Conservation (phyloP, 2,113 vertebrate species). For the Otocyon megalotis region DNA sequence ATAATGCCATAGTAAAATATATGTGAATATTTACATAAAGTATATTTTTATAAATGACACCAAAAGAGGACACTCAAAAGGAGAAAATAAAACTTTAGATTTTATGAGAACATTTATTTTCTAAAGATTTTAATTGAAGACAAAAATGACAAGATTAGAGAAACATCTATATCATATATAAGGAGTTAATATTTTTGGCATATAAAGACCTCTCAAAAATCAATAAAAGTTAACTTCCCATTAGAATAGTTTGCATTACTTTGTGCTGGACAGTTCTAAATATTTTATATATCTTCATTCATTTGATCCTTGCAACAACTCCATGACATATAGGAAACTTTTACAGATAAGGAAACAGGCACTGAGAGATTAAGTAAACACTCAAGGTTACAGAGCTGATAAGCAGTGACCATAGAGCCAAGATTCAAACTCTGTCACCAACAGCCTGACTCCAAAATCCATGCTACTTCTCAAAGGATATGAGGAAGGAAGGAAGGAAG, state of each 20-base stretch:
- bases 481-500: background rate
- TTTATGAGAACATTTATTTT: background rate
- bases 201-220: background rate
- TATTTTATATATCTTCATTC: slow-evolving; percentile 15
- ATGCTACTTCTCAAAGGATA: background rate
- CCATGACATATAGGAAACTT: background rate
- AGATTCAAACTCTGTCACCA: slow-evolving; percentile 18
- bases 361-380: slow-evolving; percentile 41
- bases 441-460: background rate
- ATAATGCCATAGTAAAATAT: slow-evolving; percentile 40
- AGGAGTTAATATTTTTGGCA: slow-evolving; percentile 34
- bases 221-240: background rate
- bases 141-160: background rate
- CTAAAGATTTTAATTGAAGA: slow-evolving; percentile 20
- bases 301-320: slow-evolving; percentile 38
- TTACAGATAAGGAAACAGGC: slow-evolving; percentile 39
- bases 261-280: slow-evolving; percentile 10
- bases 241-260: background rate
- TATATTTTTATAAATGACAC: background rate
- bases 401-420: background rate
- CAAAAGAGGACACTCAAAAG: slow-evolving; percentile 43
- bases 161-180: background rate
- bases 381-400: background rate
- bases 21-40: slow-evolving; percentile 22
- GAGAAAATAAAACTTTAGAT: slow-evolving; percentile 28